These are phyloP conservation scores for Hydrotaea diabolus DNA, from an alignment of 2,888 invertebrate genomes.

Conservation along the genomic window DNA sequence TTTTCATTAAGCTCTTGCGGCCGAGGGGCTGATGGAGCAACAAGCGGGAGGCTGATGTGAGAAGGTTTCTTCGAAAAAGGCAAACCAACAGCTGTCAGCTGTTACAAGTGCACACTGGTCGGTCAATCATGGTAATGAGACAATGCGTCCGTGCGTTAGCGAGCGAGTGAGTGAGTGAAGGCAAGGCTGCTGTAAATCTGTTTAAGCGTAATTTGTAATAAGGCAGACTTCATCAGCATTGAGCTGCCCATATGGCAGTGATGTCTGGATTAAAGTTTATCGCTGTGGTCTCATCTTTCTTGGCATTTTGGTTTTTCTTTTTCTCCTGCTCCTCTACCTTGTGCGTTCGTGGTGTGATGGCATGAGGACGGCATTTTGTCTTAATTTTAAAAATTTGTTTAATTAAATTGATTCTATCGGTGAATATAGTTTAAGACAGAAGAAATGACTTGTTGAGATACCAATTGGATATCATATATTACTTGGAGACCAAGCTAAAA, in stretches of 20 bases:
- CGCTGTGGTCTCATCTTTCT: background rate
- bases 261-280: background rate
- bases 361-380: no score
- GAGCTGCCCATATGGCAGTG: background rate
- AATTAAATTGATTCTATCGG: no score
- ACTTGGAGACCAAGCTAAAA: no score
- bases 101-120: conserved; percentile 60
- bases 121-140: conserved; percentile 54
- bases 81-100: conserved; percentile 68
- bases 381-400: no score
- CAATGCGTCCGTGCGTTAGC: background rate
- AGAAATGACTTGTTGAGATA: no score
- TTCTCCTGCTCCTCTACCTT: no score
- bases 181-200: background rate
- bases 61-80: conserved; percentile 29
- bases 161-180: background rate
- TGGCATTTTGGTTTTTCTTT: background rate
- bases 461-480: no score
- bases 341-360: no score
- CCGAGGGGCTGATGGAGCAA: background rate
- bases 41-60: background rate
- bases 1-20: no score
- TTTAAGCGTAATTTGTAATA: conserved; percentile 1
- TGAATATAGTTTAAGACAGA: no score
- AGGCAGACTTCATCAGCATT: background rate